These are phyloP conservation scores for Drosophila monieri DNA, from an alignment of 2,888 invertebrate species.

Conservation along the genomic window DNA sequence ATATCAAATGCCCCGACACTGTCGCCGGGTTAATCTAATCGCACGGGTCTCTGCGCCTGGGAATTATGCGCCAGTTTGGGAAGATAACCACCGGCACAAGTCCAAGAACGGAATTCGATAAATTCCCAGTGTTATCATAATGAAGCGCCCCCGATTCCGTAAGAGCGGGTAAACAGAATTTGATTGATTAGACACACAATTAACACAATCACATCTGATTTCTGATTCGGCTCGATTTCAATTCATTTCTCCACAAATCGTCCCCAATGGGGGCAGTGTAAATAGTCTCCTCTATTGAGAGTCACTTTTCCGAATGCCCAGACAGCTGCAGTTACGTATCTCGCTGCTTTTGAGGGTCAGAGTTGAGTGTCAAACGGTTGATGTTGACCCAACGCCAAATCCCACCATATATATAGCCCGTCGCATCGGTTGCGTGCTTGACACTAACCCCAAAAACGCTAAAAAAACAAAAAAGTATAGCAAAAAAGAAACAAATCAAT, in stretches of 20 bases:
- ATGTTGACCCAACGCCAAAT: conserved; percentile 25
- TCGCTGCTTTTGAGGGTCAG: conserved; percentile 14
- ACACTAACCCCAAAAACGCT: conserved; percentile 45
- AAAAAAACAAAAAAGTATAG: not conserved
- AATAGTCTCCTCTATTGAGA: not conserved
- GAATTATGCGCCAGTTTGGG: conserved; percentile 65
- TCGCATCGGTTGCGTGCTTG: conserved; percentile 57
- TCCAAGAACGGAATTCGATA: conserved; percentile 65
- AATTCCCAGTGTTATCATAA: conserved; percentile 75
- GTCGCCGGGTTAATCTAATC: conserved; percentile 74
- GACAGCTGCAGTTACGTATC: conserved; percentile 10
- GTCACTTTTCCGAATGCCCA: too few relatives aligned
- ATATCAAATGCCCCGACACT: conserved; percentile 22
- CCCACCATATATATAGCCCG: not conserved
- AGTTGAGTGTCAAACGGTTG: conserved; percentile 17
- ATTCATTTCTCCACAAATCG: not conserved
- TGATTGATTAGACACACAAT: conserved; percentile 79
- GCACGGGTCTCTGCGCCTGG: conserved; percentile 47
- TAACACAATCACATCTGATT: conserved; percentile 59
- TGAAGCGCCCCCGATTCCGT: conserved; percentile 59
- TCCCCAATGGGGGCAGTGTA: conserved; percentile 12
- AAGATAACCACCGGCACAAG: conserved; percentile 58
- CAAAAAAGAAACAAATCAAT: conserved; percentile 62
- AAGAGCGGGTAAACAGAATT: conserved; percentile 56
- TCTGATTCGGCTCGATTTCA: conserved; percentile 24